Evolutionary conservation across 1,140 invertebrate species (phyloP).

Genomic region (Drosophila virilis): DNA sequence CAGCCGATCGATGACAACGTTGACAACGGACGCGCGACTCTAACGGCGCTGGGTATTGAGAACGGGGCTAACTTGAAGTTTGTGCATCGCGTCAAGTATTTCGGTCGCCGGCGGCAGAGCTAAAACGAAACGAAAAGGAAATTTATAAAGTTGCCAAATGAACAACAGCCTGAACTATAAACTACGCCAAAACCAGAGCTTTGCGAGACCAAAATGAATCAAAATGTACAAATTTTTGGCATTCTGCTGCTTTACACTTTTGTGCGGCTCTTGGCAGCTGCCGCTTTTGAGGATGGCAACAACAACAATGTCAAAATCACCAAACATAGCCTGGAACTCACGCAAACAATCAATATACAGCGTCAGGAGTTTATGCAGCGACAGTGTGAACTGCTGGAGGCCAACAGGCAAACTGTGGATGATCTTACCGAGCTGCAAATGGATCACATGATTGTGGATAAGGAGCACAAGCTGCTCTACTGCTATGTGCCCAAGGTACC

Average conservation of each 20-base stretch:
- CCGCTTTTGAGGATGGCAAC: constrained; percentile 78
- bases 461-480: constrained; percentile 92
- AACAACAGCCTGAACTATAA: constrained; percentile 8
- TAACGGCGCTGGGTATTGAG: constrained; percentile 86
- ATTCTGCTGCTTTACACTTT: constrained; percentile 35
- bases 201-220: constrained; percentile 10
- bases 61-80: constrained; percentile 87
- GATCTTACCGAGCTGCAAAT: constrained; percentile 86
- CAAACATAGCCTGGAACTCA: constrained; percentile 86
- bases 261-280: constrained; percentile 26
- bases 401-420: constrained; percentile 73
- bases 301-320: constrained; percentile 83
- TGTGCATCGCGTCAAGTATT: constrained; percentile 85
- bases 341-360: constrained; percentile 86
- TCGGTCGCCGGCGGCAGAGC: constrained; percentile 62
- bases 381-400: constrained; percentile 86
- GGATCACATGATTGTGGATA: constrained; percentile 92
- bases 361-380: constrained; percentile 89
- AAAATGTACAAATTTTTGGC: constrained; percentile 39
- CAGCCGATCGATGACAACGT: constrained; percentile 67
- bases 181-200: neutral
- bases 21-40: constrained; percentile 85
- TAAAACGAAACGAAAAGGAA: constrained; percentile 20
- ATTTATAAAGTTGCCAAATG: constrained; percentile 1
- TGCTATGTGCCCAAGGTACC: constrained; percentile 96